Conservation (phyloP, 2,797 vertebrate genomes). For the Siniperca obscura region DNA sequence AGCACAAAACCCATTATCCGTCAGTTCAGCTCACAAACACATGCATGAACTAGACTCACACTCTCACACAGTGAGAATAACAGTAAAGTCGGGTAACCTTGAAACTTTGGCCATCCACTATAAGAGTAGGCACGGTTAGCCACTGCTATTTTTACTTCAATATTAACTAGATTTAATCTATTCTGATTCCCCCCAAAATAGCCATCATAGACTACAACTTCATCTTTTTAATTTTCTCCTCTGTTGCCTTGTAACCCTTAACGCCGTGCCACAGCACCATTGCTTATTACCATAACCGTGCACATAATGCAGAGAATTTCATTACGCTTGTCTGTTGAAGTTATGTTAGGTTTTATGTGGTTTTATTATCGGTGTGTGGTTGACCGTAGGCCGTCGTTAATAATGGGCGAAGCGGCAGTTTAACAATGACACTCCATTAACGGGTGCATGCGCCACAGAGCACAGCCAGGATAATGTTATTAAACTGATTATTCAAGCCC, state of each 20-base stretch:
- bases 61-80: constrained; percentile 20
- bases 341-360: constrained; percentile 82
- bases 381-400: constrained; percentile 84
- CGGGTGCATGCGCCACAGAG: constrained; percentile 75
- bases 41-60: constrained; percentile 15
- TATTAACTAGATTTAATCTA: constrained; percentile 10
- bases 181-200: constrained; percentile 44
- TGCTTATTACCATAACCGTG: constrained; percentile 78
- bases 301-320: constrained; percentile 80
- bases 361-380: constrained; percentile 83
- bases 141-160: constrained; percentile 12
- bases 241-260: constrained; percentile 78
- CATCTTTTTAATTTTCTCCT: constrained; percentile 84
- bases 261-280: constrained; percentile 52
- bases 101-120: constrained; percentile 43
- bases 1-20: constrained; percentile 47
- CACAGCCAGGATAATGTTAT: constrained; percentile 83
- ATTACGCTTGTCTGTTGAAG: constrained; percentile 81
- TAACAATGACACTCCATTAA: constrained; percentile 87
- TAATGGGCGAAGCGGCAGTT: constrained; percentile 81
- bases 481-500: constrained; percentile 84
- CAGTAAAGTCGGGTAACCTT: constrained; percentile 57
- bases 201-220: constrained; percentile 66
- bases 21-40: constrained; percentile 35
- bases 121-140: constrained; percentile 17